Base-by-base conservation (phyloP, 2,797 vertebrate genomes). In the Meriones psammophilus region DNA sequence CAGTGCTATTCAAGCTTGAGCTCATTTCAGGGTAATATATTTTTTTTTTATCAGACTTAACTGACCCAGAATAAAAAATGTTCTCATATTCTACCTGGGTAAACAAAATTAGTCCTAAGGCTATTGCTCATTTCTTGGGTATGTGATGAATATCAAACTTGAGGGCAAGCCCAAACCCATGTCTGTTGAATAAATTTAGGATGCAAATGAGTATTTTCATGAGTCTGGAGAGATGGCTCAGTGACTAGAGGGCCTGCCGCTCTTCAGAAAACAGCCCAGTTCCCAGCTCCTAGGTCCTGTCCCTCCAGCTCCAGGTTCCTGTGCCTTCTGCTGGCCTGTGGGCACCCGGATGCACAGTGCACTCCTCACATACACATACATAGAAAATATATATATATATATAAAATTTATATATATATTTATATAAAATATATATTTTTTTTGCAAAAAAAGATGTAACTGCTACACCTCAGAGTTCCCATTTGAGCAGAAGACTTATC, bases 11-110 rank as follows among this genome's bases (percentile, higher is more conserved):
- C 30, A 69, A 92, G 62, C 30, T 36, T 85, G 33, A 94, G 46
- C 77, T 78, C 62, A 89, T 92, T 93, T 66, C n/a, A 92, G 60
- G 54, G 58, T 81, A 84, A 93, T 9, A 58, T 42, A 5, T 42
- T n/a, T 26, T 91, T 42, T 74, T 18, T 26, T 91, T 93, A 86
- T 85, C 92, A 78, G 66, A 96, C 71, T 92, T 92, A 92, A 91
- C 26, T 87, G 73, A 87, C n/a, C 46, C 46, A 62, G 79, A 79
- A 95, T 90, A 93, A 64, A 28, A 87, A 56, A 91, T 85, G 56
- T 90, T 91, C 39, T 93, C 73, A 28, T 30, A 56, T 33, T 33
- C 69, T 46, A 88, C 36, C 36, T 64, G 28, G 46, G 2, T 68
- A 94, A 87, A 58, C 74, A 54, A n/a, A 79, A 76, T 92, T 42